Evolutionary conservation across 2,113 vertebrate species (phyloP).

Genomic region (Phyllostomus discolor): DNA sequence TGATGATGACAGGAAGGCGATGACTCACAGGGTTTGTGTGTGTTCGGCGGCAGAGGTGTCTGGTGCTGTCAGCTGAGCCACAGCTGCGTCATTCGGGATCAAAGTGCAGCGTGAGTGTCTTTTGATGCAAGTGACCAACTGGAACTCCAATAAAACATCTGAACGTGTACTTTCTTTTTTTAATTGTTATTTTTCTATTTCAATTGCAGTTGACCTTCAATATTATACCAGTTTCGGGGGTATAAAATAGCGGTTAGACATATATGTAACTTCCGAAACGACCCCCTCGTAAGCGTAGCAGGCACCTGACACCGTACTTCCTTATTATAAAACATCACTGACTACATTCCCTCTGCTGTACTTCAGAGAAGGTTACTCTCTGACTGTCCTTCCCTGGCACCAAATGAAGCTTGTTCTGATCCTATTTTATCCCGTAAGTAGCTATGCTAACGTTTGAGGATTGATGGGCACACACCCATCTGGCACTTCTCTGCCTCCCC

Average conservation of each 20-base stretch:
- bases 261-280: background rate
- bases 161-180: background rate
- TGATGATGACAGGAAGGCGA: background rate
- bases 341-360: background rate
- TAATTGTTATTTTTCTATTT: background rate
- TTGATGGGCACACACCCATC: accelerated
- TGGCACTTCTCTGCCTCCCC: background rate
- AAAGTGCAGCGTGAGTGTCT: background rate
- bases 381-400: background rate
- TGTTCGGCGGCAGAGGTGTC: background rate
- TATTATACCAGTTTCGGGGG: background rate
- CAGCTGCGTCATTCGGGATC: background rate
- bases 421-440: background rate
- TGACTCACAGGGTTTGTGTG: background rate
- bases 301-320: background rate
- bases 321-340: background rate
- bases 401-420: background rate
- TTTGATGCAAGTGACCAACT: background rate
- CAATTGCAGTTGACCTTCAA: background rate
- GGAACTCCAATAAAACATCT: background rate
- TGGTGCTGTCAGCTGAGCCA: background rate
- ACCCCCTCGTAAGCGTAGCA: too few relatives aligned
- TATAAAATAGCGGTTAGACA: background rate
- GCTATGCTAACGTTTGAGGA: background rate
- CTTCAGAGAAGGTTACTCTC: background rate